These are phyloP conservation scores for Drosophila punjabiensis DNA, from an alignment of 1,140 invertebrate species.

Conservation along the genomic window DNA sequence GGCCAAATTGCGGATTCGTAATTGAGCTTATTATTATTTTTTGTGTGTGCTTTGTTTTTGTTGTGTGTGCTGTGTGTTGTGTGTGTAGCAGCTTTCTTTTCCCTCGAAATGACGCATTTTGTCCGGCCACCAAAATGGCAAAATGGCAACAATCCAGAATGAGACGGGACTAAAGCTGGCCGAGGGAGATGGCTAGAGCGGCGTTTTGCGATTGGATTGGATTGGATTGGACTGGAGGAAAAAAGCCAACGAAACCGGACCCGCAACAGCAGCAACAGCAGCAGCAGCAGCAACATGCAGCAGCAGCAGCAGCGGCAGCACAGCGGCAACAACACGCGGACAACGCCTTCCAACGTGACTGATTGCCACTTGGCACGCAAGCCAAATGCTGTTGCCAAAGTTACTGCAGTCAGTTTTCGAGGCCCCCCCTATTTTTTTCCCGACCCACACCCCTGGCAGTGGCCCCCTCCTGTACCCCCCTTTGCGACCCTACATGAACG, in stretches of 20 bases:
- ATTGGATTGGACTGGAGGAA: constrained; percentile 26
- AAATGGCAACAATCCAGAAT: constrained; percentile 44
- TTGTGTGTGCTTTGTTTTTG: constrained; percentile 9
- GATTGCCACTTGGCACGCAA: constrained; percentile 83
- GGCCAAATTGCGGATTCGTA: constrained; percentile 55
- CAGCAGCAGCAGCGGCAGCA: constrained; percentile 18
- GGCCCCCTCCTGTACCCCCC: background rate
- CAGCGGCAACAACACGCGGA: constrained; percentile 48
- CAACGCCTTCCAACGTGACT: constrained; percentile 78
- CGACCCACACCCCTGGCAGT: background rate
- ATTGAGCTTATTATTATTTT: constrained; percentile 67
- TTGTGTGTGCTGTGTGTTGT: background rate
- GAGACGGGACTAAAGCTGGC: constrained; percentile 10
- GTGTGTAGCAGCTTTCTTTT: constrained; percentile 30
- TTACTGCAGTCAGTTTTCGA: constrained; percentile 45
- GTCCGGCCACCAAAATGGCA: constrained; percentile 66
- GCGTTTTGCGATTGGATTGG: constrained; percentile 73
- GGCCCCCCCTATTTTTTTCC: background rate
- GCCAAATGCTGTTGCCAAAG: constrained; percentile 43
- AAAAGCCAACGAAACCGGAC: constrained; percentile 63
- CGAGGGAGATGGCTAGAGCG: constrained; percentile 34
- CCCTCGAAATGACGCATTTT: constrained; percentile 64
- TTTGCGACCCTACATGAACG: background rate
- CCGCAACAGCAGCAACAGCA: constrained; percentile 16
- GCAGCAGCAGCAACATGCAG: constrained; percentile 15